Conservation (phyloP, 2,797 vertebrate species). For the Percopsis omiscomaycus region DNA sequence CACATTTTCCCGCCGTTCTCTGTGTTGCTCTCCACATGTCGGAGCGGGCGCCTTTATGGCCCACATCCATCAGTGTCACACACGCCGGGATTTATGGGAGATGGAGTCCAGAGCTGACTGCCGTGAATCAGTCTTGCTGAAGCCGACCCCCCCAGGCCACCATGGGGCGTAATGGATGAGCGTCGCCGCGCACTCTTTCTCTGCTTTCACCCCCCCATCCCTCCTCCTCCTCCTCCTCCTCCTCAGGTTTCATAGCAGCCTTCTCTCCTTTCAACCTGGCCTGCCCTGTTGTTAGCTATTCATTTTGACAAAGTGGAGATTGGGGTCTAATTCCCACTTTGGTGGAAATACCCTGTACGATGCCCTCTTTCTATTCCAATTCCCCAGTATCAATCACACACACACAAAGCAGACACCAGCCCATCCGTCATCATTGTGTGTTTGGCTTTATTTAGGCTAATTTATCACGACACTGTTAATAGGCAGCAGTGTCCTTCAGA, state of each 20-base stretch:
- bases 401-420: constrained; percentile 65
- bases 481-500: constrained; percentile 91
- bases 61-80: constrained; percentile 75
- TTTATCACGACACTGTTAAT: constrained; percentile 97
- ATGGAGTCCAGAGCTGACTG: constrained; percentile 73
- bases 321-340: constrained; percentile 27
- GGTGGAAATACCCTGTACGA: neutral
- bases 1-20: constrained; percentile 71
- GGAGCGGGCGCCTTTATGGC: constrained; percentile 73
- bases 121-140: constrained; percentile 72
- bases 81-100: constrained; percentile 77
- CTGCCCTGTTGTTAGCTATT: constrained; percentile 41
- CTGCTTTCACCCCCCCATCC: neutral
- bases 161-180: constrained; percentile 72
- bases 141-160: constrained; percentile 67
- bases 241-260: constrained; percentile 8
- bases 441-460: constrained; percentile 93
- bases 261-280: constrained; percentile 25
- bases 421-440: constrained; percentile 93
- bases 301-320: constrained; percentile 50
- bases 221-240: constrained; percentile 14
- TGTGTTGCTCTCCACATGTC: constrained; percentile 73
- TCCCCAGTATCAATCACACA: constrained; percentile 12
- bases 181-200: constrained; percentile 3
- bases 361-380: neutral